These are phyloP conservation scores for Pyrochroa serraticornis DNA, from an alignment of 2,888 invertebrate genomes.

Conservation along the genomic window DNA sequence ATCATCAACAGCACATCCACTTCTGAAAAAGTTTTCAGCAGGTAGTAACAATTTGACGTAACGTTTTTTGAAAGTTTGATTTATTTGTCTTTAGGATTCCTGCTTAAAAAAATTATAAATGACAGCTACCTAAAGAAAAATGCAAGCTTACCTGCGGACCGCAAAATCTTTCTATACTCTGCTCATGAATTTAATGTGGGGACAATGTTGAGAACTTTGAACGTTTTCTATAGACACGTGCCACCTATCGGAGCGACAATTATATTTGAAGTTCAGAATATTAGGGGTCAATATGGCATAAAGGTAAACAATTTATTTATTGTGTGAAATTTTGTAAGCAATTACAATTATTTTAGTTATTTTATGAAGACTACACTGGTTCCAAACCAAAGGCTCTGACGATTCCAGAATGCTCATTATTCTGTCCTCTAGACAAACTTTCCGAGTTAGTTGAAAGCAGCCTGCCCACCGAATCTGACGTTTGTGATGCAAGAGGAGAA, in stretches of 20 bases:
- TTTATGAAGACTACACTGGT: conserved; percentile 9
- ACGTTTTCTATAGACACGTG: conserved; percentile 39
- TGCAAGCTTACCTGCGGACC: conserved; percentile 33
- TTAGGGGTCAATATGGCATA: conserved; percentile 32
- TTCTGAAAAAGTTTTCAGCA: conserved; percentile 35
- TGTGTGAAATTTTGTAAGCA: background rate
- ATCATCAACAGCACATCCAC: conserved; percentile 44
- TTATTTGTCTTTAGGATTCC: conserved; percentile 29
- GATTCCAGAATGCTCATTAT: conserved; percentile 4
- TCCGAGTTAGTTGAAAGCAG: background rate
- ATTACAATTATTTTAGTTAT: conserved; percentile 8
- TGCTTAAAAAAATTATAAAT: conserved; percentile 47
- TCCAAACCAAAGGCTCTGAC: conserved; percentile 1
- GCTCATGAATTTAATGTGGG: conserved; percentile 52
- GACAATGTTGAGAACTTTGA: conserved; percentile 40
- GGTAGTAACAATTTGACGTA: background rate
- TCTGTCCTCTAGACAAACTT: conserved; percentile 7
- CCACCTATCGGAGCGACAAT: conserved; percentile 48
- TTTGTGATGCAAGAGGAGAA: background rate
- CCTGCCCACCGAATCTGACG: conserved; percentile 2
- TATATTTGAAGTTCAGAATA: conserved; percentile 43
- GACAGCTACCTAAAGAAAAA: conserved; percentile 42
- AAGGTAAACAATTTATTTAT: conserved; percentile 29
- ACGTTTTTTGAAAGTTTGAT: background rate
- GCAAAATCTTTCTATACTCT: conserved; percentile 49